A percentile compares a stretch with the other conserved stretches of the same genome.
Conservation (phyloP, 2,113 vertebrate species). For the Astatotilapia flaviijosephi region DNA sequence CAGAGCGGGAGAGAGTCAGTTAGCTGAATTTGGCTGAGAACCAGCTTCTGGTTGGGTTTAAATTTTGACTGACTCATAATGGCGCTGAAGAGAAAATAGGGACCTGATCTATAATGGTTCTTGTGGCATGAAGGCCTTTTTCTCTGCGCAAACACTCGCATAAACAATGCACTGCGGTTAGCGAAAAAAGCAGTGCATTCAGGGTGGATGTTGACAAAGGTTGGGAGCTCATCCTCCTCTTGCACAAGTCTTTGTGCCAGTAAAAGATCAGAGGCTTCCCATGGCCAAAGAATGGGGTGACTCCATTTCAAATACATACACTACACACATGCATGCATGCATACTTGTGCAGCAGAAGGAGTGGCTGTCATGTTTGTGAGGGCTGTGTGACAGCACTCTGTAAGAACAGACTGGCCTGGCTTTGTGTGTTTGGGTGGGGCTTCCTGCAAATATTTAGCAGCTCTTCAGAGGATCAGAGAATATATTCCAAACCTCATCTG, state of each 20-base stretch:
- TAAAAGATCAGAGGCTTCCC: slow-evolving; percentile 56
- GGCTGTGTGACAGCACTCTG: slow-evolving; percentile 1
- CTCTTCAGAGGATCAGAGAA: not conserved
- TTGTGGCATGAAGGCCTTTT: slow-evolving; percentile 24
- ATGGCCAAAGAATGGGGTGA: slow-evolving; percentile 12
- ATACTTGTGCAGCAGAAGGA: not conserved
- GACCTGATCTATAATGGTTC: slow-evolving; percentile 30
- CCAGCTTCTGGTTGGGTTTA: slow-evolving; percentile 85
- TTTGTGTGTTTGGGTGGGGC: slow-evolving; percentile 27
- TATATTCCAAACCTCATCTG: not conserved
- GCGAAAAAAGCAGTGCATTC: not conserved
- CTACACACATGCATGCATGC: not conserved
- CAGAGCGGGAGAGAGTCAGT: slow-evolving; percentile 75
- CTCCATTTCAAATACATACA: slow-evolving; percentile 5
- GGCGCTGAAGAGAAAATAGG: slow-evolving; percentile 68
- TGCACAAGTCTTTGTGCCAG: slow-evolving; percentile 37
- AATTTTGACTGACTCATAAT: slow-evolving; percentile 74
- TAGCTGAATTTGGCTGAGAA: slow-evolving; percentile 89
- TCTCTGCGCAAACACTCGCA: slow-evolving; percentile 14
- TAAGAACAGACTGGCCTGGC: slow-evolving; percentile 5
- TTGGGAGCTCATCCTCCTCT: slow-evolving; percentile 27
- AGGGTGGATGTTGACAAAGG: slow-evolving; percentile 31
- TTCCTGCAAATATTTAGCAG: slow-evolving; percentile 1
- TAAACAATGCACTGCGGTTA: slow-evolving; percentile 31
- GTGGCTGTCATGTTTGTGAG: slow-evolving; percentile 10